phyloP scores from a whole-genome alignment of 2,888 invertebrate species.

The Strigamia transsilvanica region DNA sequence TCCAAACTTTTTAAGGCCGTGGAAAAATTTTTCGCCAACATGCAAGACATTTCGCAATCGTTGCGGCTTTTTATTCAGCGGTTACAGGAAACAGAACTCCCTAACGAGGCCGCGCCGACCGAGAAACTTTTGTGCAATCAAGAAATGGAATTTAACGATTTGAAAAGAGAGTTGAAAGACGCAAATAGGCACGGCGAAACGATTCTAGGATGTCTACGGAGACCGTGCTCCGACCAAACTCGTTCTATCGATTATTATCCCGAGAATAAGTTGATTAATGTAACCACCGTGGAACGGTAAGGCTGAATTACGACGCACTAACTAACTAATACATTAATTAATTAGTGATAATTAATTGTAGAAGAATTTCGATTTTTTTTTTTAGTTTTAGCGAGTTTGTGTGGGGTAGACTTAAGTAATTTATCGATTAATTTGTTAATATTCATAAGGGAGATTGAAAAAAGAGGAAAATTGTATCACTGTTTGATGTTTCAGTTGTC shows the following conservation, averaged over 20 bases:
- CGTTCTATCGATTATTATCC: slow-evolving; percentile 57
- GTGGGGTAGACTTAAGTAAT: neutral
- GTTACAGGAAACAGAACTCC: slow-evolving; percentile 89
- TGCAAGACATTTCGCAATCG: slow-evolving; percentile 86
- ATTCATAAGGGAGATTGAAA: neutral
- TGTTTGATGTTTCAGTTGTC: slow-evolving; percentile 34
- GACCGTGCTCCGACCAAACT: slow-evolving; percentile 59
- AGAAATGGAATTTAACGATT: slow-evolving; percentile 71
- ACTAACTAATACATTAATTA: neutral
- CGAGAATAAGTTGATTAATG: slow-evolving; percentile 71
- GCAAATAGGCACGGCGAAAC: slow-evolving; percentile 90
- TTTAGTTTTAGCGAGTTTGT: slow-evolving; percentile 55
- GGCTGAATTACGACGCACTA: slow-evolving; percentile 25
- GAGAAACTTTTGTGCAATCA: slow-evolving; percentile 85
- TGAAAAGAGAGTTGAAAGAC: slow-evolving; percentile 84
- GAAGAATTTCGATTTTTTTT: slow-evolving; percentile 57
- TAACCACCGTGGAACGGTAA: slow-evolving; percentile 90
- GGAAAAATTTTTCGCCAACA: slow-evolving; percentile 92
- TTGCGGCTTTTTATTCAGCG: slow-evolving; percentile 87
- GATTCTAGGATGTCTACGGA: slow-evolving; percentile 72
- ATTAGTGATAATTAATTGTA: neutral
- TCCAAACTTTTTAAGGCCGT: slow-evolving; percentile 74
- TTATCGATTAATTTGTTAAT: neutral
- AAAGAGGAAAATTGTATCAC: neutral
- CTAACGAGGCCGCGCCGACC: slow-evolving; percentile 91